Evolutionary conservation across 2,888 invertebrate genomes (phyloP).

Genomic region (Agrypnus murinus): DNA sequence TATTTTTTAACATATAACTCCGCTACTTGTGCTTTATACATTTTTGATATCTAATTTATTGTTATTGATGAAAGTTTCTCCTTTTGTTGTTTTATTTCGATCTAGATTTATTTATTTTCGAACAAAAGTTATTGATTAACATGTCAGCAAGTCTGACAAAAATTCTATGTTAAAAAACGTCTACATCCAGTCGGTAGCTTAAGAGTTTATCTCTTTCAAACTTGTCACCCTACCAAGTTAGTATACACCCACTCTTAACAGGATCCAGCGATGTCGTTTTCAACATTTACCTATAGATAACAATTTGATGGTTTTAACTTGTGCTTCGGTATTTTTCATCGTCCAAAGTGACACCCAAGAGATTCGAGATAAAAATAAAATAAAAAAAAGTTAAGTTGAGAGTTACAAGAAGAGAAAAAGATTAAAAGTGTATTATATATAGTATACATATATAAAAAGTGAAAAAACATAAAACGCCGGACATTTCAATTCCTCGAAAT

Average conservation of each 20-base stretch:
- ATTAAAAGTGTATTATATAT: conserved; percentile 21
- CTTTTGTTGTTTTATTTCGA: background rate
- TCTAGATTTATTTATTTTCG: background rate
- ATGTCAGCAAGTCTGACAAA: conserved; percentile 6
- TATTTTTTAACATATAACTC: too few relatives aligned
- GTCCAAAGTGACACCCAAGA: conserved; percentile 34
- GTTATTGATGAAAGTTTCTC: too few relatives aligned
- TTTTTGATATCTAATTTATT: too few relatives aligned
- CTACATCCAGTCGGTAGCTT: conserved; percentile 42
- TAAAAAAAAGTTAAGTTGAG: conserved; percentile 22
- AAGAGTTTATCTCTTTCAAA: conserved; percentile 39
- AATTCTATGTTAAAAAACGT: too few relatives aligned
- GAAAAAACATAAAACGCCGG: conserved; percentile 46
- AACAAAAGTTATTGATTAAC: conserved; percentile 37
- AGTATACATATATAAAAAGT: conserved; percentile 38
- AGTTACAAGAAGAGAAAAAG: too few relatives aligned
- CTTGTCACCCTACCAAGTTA: conserved; percentile 44
- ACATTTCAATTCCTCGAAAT: conserved; percentile 50
- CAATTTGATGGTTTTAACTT: conserved; percentile 33
- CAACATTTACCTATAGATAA: conserved; percentile 39
- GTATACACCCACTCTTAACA: conserved; percentile 45
- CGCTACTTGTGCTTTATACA: too few relatives aligned
- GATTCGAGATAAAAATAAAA: conserved; percentile 39
- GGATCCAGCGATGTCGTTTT: conserved; percentile 34
- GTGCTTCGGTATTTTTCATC: conserved; percentile 45